Conservation (phyloP, 35 echinoderm and acorn worm species). For the Stichopus chloronotus region DNA sequence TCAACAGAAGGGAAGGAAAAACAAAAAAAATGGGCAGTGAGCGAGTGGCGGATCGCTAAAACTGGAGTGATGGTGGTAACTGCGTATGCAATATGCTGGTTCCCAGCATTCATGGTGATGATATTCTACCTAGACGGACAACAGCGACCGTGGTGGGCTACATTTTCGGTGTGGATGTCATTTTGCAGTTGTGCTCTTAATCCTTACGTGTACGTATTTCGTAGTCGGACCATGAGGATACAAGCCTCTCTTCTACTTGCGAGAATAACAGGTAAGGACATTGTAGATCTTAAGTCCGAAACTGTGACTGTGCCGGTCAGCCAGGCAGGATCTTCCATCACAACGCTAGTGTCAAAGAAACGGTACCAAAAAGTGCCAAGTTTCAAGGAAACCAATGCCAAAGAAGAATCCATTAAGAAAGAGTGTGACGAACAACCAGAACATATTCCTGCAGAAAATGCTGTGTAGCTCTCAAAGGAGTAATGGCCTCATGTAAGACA, state of each 20-base stretch:
- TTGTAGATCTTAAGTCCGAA: neutral
- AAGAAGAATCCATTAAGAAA: neutral
- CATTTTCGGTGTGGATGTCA: slow-evolving; percentile 72
- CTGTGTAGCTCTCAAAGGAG: too few relatives aligned
- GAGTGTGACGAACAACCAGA: neutral
- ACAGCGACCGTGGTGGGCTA: slow-evolving; percentile 63
- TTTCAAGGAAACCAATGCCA: slow-evolving; percentile 5
- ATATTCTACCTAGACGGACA: slow-evolving; percentile 54
- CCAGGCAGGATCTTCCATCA: neutral
- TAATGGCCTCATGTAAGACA: too few relatives aligned
- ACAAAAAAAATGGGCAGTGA: slow-evolving; percentile 57
- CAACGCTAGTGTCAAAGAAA: neutral
- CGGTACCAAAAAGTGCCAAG: slow-evolving; percentile 26
- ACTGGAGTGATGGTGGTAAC: slow-evolving; percentile 71
- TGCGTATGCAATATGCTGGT: slow-evolving; percentile 76
- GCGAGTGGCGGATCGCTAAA: slow-evolving; percentile 80
- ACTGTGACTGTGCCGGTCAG: slow-evolving; percentile 1
- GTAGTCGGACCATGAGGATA: slow-evolving; percentile 76
- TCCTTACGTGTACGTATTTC: slow-evolving; percentile 90
- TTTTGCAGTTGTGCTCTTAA: slow-evolving; percentile 75
- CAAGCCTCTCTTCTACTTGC: slow-evolving; percentile 51
- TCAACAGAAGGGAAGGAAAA: slow-evolving; percentile 47
- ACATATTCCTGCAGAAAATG: too few relatives aligned
- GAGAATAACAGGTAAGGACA: slow-evolving; percentile 37
- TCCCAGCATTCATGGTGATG: slow-evolving; percentile 78